These are phyloP conservation scores for Casuarius casuarius DNA, from an alignment of 2,113 vertebrate species.

Conservation along the genomic window DNA sequence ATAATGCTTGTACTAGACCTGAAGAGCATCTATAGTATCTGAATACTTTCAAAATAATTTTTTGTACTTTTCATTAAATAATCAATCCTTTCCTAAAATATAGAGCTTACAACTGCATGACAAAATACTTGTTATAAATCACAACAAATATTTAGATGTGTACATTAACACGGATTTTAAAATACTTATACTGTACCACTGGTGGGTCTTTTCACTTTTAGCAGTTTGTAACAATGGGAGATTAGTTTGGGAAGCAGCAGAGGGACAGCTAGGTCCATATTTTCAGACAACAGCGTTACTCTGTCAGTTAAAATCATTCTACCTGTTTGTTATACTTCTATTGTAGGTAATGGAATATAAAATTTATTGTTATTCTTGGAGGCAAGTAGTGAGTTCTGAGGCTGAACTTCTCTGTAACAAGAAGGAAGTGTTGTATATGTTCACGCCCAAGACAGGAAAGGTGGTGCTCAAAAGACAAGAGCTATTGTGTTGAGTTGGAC, in stretches of 20 bases:
- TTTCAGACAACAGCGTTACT: neutral
- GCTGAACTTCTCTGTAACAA: conserved; percentile 22
- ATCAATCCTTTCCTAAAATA: neutral
- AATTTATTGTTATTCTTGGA: conserved; percentile 59
- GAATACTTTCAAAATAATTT: neutral
- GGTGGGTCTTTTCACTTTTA: neutral
- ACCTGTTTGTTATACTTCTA: neutral
- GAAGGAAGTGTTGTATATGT: conserved; percentile 64
- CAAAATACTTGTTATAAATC: neutral
- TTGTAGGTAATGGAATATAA: neutral
- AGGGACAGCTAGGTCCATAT: neutral
- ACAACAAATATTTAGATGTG: neutral
- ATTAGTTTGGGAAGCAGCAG: neutral
- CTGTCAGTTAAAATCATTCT: neutral
- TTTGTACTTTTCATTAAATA: neutral
- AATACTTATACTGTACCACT: neutral
- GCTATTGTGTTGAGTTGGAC: conserved; percentile 70
- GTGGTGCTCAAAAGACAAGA: conserved; percentile 72
- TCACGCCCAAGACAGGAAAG: conserved; percentile 75
- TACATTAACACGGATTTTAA: neutral
- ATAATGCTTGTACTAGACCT: neutral
- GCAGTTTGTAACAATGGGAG: neutral
- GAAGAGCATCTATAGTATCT: neutral
- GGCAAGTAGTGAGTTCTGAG: neutral
- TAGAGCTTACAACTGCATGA: neutral